Base-by-base conservation (phyloP, 1,140 invertebrate genomes). In the Drosophila persimilis region DNA sequence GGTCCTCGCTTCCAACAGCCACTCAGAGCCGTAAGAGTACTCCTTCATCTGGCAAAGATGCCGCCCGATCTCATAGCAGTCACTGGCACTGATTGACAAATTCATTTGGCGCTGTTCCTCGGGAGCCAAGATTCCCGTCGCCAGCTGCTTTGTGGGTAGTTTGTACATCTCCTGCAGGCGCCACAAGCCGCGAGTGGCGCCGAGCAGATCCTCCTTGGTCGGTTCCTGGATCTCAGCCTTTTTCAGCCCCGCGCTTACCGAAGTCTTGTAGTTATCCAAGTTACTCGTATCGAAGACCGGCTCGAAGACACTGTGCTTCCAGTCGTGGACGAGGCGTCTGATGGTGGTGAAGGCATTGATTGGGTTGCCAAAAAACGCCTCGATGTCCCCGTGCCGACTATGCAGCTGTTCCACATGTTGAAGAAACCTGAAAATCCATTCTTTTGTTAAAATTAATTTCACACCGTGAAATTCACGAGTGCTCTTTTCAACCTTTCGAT, bases 111-210 rank as follows among this genome's bases (percentile, higher is more conserved):
- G 31, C 56, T 94, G 7, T 95, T 94, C 3, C 95, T 96, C 83
- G 95, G 95, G 35, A 98, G 92, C 74, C 95, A 94, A 15, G 4
- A 44, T 24, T 3, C 98, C 98, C 50, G 95, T 92, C 1, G 98
- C 97, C 62, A 99, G 93, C 39, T 96, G 95, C 1, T 94, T 92
- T 7, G 98, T 97, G 39, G 98, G 95, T 7, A 99, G 92, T 60
- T 96, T 94, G 91, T 99, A 99, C 5, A 97, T 98, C 80, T 98
- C 96, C 92, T 99, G 98, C 9, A 99, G 93, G 50, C 98, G 93
- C 64, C 97, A 96, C 35, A 99, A 92, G 20, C 98, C 98, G n/a
- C 95, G 94, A 7, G 97, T 97, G 8, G 98, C 98, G 1, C 98
- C 98, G 74, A 95, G 95, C 35, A 99, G 92, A 92, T 99, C 98